Evolutionary conservation across 2,113 vertebrate genomes (phyloP).

Genomic region (Cyphomyrus discorhynchus): DNA sequence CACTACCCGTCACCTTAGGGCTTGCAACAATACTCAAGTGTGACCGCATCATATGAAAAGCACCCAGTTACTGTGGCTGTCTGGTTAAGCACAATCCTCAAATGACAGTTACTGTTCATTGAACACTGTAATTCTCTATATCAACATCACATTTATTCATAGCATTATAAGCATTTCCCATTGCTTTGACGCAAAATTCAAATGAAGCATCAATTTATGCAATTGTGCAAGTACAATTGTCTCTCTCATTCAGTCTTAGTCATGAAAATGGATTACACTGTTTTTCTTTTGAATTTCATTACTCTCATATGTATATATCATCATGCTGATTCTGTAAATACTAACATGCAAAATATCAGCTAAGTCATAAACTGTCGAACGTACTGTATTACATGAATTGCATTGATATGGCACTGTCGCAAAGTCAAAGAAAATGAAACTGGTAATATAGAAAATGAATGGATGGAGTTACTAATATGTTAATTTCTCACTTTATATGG

Average conservation of each 20-base stretch:
- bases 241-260: neutral
- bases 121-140: neutral
- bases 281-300: neutral
- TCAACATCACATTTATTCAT: neutral
- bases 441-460: neutral
- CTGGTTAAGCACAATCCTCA: neutral
- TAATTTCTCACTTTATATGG: neutral
- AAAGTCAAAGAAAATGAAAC: neutral
- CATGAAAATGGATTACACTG: neutral
- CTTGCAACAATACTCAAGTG: neutral
- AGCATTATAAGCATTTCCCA: neutral
- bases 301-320: neutral
- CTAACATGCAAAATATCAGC: neutral
- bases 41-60: neutral
- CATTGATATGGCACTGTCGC: neutral
- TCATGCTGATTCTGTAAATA: neutral
- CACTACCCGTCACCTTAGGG: neutral
- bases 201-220: neutral
- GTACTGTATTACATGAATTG: neutral
- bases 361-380: neutral
- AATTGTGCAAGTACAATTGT: neutral
- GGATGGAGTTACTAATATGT: neutral
- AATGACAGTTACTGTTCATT: neutral
- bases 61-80: neutral
- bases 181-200: neutral